Evolutionary conservation across 2,797 vertebrate species (phyloP).

Genomic region (Amniataba percoides): DNA sequence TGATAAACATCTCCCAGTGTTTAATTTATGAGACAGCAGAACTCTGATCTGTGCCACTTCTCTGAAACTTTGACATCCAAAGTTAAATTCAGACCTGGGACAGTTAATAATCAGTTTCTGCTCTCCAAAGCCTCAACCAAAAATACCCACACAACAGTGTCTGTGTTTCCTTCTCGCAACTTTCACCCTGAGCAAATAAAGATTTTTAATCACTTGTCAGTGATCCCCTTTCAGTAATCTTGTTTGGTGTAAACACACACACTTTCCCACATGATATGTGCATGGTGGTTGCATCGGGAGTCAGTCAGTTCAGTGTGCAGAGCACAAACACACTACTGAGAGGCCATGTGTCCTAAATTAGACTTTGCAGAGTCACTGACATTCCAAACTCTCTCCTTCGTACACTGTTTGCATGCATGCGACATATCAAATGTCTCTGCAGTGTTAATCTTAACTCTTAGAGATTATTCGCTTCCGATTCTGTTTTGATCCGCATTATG

Average conservation of each 20-base stretch:
- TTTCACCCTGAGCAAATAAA: slow-evolving; percentile 38
- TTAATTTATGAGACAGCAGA: slow-evolving; percentile 25
- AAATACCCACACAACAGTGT: slow-evolving; percentile 44
- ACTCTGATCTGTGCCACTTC: not conserved
- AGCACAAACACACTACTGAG: slow-evolving; percentile 58
- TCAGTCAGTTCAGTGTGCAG: slow-evolving; percentile 26
- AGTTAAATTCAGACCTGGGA: slow-evolving; percentile 39
- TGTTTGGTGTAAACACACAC: slow-evolving; percentile 68
- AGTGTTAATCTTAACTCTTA: slow-evolving; percentile 27
- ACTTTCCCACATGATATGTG: slow-evolving; percentile 38
- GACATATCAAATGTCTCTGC: slow-evolving; percentile 39
- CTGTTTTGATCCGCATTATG: not conserved
- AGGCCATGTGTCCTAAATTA: slow-evolving; percentile 74
- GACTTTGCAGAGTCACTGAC: slow-evolving; percentile 55
- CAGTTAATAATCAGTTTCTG: slow-evolving; percentile 54
- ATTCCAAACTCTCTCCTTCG: slow-evolving; percentile 27
- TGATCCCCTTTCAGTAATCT: slow-evolving; percentile 65
- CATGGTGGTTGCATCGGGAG: slow-evolving; percentile 31
- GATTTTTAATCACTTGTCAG: slow-evolving; percentile 63
- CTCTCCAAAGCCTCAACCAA: slow-evolving; percentile 38
- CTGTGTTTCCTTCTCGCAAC: slow-evolving; percentile 45
- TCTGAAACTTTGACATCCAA: not conserved
- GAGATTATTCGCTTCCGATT: not conserved
- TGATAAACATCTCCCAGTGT: not conserved
- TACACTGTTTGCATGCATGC: slow-evolving; percentile 12